Conservation (phyloP, 2,888 invertebrate genomes). For the Meliscaeva auricollis region DNA sequence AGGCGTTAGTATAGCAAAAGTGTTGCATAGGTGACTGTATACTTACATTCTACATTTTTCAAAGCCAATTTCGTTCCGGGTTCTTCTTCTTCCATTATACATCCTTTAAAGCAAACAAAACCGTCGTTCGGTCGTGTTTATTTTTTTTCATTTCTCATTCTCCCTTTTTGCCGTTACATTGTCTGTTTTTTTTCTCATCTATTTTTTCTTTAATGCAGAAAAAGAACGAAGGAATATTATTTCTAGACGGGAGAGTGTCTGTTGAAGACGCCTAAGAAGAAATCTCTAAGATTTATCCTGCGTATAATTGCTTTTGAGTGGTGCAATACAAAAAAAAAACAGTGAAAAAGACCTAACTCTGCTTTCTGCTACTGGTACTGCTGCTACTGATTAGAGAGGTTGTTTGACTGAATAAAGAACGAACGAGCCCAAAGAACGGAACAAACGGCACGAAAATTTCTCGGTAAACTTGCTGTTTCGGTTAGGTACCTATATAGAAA, state of each 20-base stretch:
- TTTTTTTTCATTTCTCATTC: slow-evolving; percentile 16
- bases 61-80: slow-evolving; percentile 63
- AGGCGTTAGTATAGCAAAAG: slow-evolving; percentile 43
- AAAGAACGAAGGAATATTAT: slow-evolving; percentile 1
- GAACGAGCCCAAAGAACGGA: slow-evolving; percentile 23
- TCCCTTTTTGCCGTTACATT: slow-evolving; percentile 43
- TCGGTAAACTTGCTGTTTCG: slow-evolving; percentile 7
- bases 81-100: slow-evolving; percentile 15
- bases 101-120: slow-evolving; percentile 19
- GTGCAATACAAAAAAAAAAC: slow-evolving; percentile 58
- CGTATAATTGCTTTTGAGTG: slow-evolving; percentile 75
- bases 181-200: slow-evolving; percentile 43
- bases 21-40: slow-evolving; percentile 49
- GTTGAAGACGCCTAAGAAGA: slow-evolving; percentile 65
- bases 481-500: not conserved
- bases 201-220: slow-evolving; percentile 35
- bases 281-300: slow-evolving; percentile 70
- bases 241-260: slow-evolving; percentile 42
- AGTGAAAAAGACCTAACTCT: slow-evolving; percentile 49
- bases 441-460: slow-evolving; percentile 23
- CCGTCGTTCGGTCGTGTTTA: slow-evolving; percentile 17
- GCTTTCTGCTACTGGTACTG: slow-evolving; percentile 1
- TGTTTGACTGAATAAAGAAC: slow-evolving; percentile 53
- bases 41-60: slow-evolving; percentile 50
- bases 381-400: slow-evolving; percentile 71